Evolutionary conservation across 2,113 vertebrate genomes (phyloP).

Genomic region (Furnarius figulus): DNA sequence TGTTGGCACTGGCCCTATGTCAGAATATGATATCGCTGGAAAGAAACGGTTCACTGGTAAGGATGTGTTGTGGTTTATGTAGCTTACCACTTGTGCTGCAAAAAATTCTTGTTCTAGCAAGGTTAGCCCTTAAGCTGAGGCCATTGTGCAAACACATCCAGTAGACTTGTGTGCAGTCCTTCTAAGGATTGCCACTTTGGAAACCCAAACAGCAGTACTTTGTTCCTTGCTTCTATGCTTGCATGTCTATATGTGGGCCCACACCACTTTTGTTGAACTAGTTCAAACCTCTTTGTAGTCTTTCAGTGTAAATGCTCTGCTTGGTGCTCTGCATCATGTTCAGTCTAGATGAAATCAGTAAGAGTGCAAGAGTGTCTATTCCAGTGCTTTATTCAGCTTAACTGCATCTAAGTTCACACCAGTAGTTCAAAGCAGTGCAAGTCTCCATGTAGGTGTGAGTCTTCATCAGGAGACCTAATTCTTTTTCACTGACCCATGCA

Average conservation of each 20-base stretch:
- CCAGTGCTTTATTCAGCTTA: neutral
- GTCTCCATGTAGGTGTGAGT: neutral
- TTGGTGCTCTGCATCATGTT: neutral
- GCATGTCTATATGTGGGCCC: fast-evolving
- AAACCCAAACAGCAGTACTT: neutral
- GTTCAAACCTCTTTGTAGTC: neutral
- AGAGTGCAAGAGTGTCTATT: neutral
- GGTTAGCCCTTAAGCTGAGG: neutral
- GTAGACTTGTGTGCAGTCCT: neutral
- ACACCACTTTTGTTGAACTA: neutral
- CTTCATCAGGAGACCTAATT: neutral
- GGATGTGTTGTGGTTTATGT: neutral
- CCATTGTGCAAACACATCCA: neutral
- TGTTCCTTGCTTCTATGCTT: neutral
- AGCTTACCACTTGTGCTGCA: neutral
- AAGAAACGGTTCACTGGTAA: slow-evolving; percentile 94
- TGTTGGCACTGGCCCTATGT: slow-evolving; percentile 77
- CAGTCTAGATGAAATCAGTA: neutral
- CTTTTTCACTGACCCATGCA: neutral
- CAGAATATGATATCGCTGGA: slow-evolving; percentile 87
- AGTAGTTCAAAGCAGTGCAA: neutral
- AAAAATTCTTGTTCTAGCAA: neutral
- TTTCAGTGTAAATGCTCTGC: neutral
- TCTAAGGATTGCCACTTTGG: neutral
- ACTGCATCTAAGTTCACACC: neutral